Base-by-base conservation (phyloP, 2,888 invertebrate species). In the Xylocampa areola region DNA sequence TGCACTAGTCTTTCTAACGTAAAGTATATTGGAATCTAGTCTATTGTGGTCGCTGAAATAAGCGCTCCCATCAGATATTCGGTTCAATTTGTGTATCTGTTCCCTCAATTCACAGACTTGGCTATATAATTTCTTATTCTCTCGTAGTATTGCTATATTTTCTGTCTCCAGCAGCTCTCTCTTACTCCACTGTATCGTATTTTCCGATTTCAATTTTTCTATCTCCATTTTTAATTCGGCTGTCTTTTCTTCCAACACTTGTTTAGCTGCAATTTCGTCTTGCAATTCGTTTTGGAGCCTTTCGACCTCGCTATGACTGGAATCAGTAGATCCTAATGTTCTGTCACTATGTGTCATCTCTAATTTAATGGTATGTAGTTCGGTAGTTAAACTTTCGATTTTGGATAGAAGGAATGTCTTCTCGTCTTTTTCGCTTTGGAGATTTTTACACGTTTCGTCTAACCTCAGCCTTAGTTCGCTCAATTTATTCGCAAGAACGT, bases 181-280 rank as follows among this genome's bases (percentile, higher is more conserved):
- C 85, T 98, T 97, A 13, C 97, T 98, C 98, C 98, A 98, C 85
- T 98, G 98, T 0, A 97, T 96, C 0, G 98, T 98, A 89, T 98
- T 98, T 91, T 98, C 98, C 0, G 97, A 96, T 91, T 98, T 98
- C 10, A 98, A 92, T 73, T 96, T 94, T 84, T 98, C 98, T 72
- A 98, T 88, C 95, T 98, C 90, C 84, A 94, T 92, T 79, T 86
- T 91, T 10, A 82, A 71, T 64, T 93, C 93, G 0, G 92, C 91
- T 16, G 90, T 86, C 62, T 88, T 91, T 55, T 94, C 94, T 71
- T 92, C 93, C 48, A 94, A 50, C 1, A 93, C 93, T 70, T 94
- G 94, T 71, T 93, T 94, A 0, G 91, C 91, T 35, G 92, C 92
- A 44, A 91, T 79, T 75, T 94, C 94, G 57, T 94, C 94, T 70